phyloP scores from a whole-genome alignment of 2,797 vertebrate species.

The Pipistrellus nathusii region DNA sequence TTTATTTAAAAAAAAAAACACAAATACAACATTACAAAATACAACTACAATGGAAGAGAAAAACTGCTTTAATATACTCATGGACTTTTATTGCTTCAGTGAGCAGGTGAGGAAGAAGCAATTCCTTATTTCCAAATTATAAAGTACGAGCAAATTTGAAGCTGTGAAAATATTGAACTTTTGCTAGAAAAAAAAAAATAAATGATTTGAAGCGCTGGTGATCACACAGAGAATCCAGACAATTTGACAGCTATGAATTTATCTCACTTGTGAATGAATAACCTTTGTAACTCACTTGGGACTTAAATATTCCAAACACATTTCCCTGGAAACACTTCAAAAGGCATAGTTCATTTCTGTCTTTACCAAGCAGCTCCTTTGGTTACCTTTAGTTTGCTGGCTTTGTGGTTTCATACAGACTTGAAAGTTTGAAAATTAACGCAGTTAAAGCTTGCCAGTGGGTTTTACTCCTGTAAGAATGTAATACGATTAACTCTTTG shows the following conservation, averaged over 20 bases:
- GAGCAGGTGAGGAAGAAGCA: slow-evolving; percentile 79
- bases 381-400: slow-evolving; percentile 86
- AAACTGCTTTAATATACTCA: slow-evolving; percentile 74
- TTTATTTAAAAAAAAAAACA: slow-evolving; percentile 46
- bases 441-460: slow-evolving; percentile 85
- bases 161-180: slow-evolving; percentile 88
- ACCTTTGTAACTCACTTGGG: slow-evolving; percentile 90
- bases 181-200: slow-evolving; percentile 87
- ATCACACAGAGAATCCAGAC: slow-evolving; percentile 89
- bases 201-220: slow-evolving; percentile 88
- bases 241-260: slow-evolving; percentile 91
- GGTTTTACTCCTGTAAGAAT: slow-evolving; percentile 79
- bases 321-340: slow-evolving; percentile 90
- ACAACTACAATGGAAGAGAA: slow-evolving; percentile 56
- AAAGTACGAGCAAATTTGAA: slow-evolving; percentile 87
- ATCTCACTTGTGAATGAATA: slow-evolving; percentile 91
- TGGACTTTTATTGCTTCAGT: slow-evolving; percentile 77
- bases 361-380: slow-evolving; percentile 85
- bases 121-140: slow-evolving; percentile 86
- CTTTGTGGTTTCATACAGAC: slow-evolving; percentile 81
- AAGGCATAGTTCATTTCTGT: slow-evolving; percentile 87
- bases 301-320: slow-evolving; percentile 90
- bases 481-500: slow-evolving; percentile 86
- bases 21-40: not conserved
- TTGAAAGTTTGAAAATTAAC: slow-evolving; percentile 88